A percentile compares a stretch with the other conserved stretches of the same genome.
These are phyloP conservation scores for Takifugu bimaculatus DNA, from an alignment of 2,113 vertebrate genomes.

Conservation along the genomic window DNA sequence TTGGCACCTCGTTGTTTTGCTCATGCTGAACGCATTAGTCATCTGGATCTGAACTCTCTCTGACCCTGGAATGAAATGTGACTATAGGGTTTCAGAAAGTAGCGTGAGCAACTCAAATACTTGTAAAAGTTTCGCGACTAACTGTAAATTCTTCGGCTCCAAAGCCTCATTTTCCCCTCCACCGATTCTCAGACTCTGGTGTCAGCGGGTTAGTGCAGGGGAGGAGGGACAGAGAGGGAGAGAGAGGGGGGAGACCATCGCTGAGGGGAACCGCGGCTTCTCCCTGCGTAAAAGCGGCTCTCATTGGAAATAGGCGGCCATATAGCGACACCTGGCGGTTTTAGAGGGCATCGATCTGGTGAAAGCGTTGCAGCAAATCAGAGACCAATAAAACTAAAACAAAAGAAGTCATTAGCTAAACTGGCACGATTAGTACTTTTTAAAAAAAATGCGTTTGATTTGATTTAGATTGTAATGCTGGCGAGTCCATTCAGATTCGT, in stretches of 20 bases:
- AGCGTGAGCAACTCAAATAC: conserved; percentile 77
- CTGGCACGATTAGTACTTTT: neutral
- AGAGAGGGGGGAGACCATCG: conserved; percentile 28
- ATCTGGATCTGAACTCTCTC: conserved; percentile 78
- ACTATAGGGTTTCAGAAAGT: conserved; percentile 74
- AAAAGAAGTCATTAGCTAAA: neutral
- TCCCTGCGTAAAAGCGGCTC: conserved; percentile 6
- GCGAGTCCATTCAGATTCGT: neutral
- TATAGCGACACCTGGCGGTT: conserved; percentile 94
- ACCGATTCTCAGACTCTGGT: conserved; percentile 65
- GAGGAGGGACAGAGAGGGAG: conserved; percentile 19
- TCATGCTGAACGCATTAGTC: conserved; percentile 47
- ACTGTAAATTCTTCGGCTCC: conserved; percentile 78
- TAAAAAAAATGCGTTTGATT: neutral
- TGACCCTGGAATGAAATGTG: conserved; percentile 79
- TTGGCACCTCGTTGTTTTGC: conserved; percentile 21
- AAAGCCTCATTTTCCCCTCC: conserved; percentile 72
- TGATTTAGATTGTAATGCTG: neutral
- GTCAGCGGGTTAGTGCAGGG: conserved; percentile 62
- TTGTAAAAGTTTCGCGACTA: conserved; percentile 81
- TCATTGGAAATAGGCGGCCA: conserved; percentile 74
- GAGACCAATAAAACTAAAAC: conserved; percentile 17
- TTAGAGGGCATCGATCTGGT: neutral
- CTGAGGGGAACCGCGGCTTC: conserved; percentile 59
- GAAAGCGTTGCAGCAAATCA: conserved; percentile 1